Evolutionary conservation across 64 coral and sea anemone genomes (phyloP), one percentile per base, ranked within the genome.

Genomic region (Stichodactyla helianthus): DNA sequence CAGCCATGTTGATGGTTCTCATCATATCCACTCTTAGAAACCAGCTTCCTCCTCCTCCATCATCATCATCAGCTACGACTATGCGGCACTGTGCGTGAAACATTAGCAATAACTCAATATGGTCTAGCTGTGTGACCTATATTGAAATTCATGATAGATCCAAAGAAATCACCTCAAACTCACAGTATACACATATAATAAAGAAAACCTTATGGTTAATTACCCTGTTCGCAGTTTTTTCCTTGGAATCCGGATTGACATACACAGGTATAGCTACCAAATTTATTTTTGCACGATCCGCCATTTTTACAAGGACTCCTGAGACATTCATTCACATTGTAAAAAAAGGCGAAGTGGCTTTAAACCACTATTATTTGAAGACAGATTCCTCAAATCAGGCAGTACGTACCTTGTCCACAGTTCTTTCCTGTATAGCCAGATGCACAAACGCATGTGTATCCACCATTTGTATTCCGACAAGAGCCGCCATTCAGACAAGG

Each of bases 401-500:
- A 44, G 35, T 4, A 44, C 35, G 61, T 10, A 89, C 87, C 87
- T 10, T 25, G 79, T 26, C 85, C 89, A 31, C 89, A 91, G 20
- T 82, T 71, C 77, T 82, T 86, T 20, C 89, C 89, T 9, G 61
- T 20, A 17, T 53, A 86, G 53, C 89, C 89, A 5, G 55, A 9
- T 54, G 19, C 60, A 56, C 89, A 91, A 53, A 53, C 64, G 15
- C 89, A 91, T 55, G 70, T 86, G 74, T 91, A 91, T 16, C 84
- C 77, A 54, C 89, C 89, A 17, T 55, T 4, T 10, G 59, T 51
- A 54, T 91, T 86, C 7, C 52, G 52, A 65, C 89, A 91, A 0
- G 89, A 79, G 16, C 84, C 89, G 0, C 83, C 71, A 56, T 91
- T 91, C 12, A 22, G 71, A 54, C 89, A 91, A 14, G 83, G 89